Evolutionary conservation across 1,140 invertebrate genomes (phyloP).

Genomic region (Hypsibius dujardini): DNA sequence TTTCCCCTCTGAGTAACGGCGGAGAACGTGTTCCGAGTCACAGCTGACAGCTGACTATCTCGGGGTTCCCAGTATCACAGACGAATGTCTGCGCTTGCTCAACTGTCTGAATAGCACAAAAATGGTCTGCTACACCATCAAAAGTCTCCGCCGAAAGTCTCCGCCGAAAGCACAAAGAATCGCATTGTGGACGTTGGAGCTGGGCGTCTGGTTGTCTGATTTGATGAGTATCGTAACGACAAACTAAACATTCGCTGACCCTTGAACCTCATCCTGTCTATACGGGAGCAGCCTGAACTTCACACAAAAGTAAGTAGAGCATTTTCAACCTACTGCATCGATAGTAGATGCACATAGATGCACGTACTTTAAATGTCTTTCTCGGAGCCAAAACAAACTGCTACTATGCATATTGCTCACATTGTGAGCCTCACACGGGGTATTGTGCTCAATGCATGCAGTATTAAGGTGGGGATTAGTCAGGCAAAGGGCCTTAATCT

Average conservation of each 20-base stretch:
- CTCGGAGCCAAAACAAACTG: too few species aligned
- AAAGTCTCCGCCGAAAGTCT: not conserved
- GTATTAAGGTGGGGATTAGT: too few species aligned
- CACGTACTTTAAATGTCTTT: too few species aligned
- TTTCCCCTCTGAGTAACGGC: not conserved
- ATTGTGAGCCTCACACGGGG: too few species aligned
- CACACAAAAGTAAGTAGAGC: not conserved
- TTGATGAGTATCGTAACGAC: slow-evolving; percentile 10
- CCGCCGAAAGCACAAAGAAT: not conserved
- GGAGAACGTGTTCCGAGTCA: slow-evolving; percentile 10
- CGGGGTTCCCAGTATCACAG: not conserved
- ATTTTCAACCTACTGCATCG: too few species aligned
- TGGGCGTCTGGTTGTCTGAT: slow-evolving; percentile 6
- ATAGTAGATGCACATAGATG: too few species aligned
- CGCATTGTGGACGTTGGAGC: slow-evolving; percentile 12
- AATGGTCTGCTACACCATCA: slow-evolving; percentile 10
- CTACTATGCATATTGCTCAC: too few species aligned
- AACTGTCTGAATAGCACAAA: slow-evolving; percentile 9
- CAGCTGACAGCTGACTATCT: not conserved
- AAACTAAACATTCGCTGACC: not conserved
- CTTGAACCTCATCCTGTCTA: not conserved
- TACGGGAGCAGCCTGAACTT: slow-evolving; percentile 4
- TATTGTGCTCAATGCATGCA: too few species aligned
- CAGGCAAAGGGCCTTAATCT: too few species aligned
- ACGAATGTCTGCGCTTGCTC: not conserved